Evolutionary conservation across 2,888 invertebrate genomes (phyloP).

Genomic region (Eupithecia tripunctaria): DNA sequence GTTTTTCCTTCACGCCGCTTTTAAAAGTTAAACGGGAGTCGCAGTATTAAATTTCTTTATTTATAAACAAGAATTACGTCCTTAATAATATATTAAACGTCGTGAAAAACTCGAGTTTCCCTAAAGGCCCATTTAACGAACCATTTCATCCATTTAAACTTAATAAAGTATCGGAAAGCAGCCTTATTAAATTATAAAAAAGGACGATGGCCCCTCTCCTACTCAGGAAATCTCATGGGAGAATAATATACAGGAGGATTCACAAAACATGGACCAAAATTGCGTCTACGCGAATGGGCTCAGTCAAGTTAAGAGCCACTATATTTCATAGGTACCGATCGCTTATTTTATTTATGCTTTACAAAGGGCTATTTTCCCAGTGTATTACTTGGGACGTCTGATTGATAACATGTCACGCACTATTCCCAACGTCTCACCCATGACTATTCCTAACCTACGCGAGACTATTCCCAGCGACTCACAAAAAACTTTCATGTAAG

Average conservation of each 20-base stretch:
- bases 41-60: slow-evolving; percentile 31
- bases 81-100: slow-evolving; percentile 41
- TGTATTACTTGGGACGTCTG: not conserved
- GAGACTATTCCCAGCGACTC: not conserved
- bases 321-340: not conserved
- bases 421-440: not conserved
- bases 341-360: not conserved
- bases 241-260: slow-evolving; percentile 63
- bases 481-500: too few species aligned
- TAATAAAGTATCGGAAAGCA: slow-evolving; percentile 79
- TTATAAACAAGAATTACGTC: slow-evolving; percentile 34
- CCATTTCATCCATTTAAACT: slow-evolving; percentile 75
- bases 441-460: too few species aligned
- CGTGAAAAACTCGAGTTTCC: slow-evolving; percentile 51
- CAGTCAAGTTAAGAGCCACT: not conserved
- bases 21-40: not conserved
- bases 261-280: slow-evolving; percentile 21
- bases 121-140: slow-evolving; percentile 65
- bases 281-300: not conserved
- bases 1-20: not conserved
- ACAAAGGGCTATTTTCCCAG: not conserved
- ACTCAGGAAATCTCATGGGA: slow-evolving; percentile 62
- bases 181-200: slow-evolving; percentile 75
- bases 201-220: slow-evolving; percentile 48
- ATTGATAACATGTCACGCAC: too few species aligned